A percentile compares a stretch with the other conserved stretches of the same genome.
Conservation (phyloP, 2,888 invertebrate species). For the Microdon myrmicae region DNA sequence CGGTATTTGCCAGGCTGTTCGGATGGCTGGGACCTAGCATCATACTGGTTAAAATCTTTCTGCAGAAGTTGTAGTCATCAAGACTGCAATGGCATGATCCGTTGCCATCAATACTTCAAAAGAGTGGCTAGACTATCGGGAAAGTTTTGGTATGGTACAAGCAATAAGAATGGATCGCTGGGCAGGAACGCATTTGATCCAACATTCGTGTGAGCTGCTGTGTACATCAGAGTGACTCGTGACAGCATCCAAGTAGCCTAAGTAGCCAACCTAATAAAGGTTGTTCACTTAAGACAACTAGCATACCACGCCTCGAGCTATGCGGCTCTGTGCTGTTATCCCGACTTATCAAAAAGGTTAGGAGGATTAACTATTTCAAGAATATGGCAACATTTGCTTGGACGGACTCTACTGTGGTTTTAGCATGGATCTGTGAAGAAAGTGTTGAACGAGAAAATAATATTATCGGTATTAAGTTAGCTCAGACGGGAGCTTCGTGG, state of each 20-base stretch:
- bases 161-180: not conserved
- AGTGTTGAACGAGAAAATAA: not conserved
- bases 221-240: not conserved
- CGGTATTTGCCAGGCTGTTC: slow-evolving; percentile 1
- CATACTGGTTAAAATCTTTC: slow-evolving; percentile 1
- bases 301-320: not conserved
- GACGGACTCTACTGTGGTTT: not conserved
- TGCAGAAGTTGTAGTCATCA: slow-evolving; percentile 5
- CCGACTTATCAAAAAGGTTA: not conserved
- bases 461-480: slow-evolving; percentile 1
- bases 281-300: not conserved
- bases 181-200: not conserved
- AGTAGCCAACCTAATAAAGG: not conserved
- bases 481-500: too few species aligned
- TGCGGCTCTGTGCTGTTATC: slow-evolving; percentile 1
- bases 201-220: not conserved
- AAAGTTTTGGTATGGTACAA: not conserved
- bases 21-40: slow-evolving; percentile 2
- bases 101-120: not conserved
- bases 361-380: too few species aligned
- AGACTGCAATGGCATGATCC: not conserved
- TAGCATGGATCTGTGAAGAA: not conserved
- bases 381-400: not conserved
- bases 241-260: slow-evolving; percentile 7
- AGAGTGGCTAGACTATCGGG: not conserved